Percentiles rank a stretch among this genome's conserved stretches.
Conservation (phyloP, 2,113 vertebrate species). For the Balaeniceps rex region DNA sequence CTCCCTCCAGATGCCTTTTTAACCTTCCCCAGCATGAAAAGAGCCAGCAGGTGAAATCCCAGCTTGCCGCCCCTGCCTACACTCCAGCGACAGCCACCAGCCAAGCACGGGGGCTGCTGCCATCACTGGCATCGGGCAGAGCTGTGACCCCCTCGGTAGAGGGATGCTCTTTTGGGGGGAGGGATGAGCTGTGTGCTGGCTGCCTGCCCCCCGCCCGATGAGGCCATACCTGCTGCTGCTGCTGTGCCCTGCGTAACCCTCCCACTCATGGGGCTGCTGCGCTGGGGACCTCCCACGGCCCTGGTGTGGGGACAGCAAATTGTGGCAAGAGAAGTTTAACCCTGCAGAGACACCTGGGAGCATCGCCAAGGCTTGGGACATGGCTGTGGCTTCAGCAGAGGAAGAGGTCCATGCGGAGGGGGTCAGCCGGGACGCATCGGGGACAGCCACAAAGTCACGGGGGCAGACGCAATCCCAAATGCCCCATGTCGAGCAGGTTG, state of each 20-base stretch:
- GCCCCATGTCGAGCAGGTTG: neutral
- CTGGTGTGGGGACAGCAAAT: neutral
- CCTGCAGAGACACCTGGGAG: neutral
- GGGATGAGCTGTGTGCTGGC: neutral
- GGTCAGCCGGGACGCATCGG: fast-evolving
- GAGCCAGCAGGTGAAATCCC: neutral
- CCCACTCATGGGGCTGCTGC: neutral
- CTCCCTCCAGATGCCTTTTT: neutral
- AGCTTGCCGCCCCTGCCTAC: neutral
- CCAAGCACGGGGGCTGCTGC: neutral
- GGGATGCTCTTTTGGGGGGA: neutral
- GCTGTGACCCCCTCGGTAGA: neutral
- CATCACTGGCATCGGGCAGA: neutral
- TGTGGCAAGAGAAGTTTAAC: neutral
- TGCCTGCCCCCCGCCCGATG: neutral
- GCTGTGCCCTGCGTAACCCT: neutral
- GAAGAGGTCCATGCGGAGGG: neutral
- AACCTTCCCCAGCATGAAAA: neutral
- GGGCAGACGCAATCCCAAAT: neutral
- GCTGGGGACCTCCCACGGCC: fast-evolving
- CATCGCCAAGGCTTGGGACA: neutral
- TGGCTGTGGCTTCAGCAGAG: fast-evolving
- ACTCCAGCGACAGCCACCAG: fast-evolving
- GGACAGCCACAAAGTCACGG: neutral
- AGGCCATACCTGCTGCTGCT: neutral